These are phyloP conservation scores for Proterorhinus semilunaris DNA, from an alignment of 2,113 vertebrate species.

Conservation along the genomic window DNA sequence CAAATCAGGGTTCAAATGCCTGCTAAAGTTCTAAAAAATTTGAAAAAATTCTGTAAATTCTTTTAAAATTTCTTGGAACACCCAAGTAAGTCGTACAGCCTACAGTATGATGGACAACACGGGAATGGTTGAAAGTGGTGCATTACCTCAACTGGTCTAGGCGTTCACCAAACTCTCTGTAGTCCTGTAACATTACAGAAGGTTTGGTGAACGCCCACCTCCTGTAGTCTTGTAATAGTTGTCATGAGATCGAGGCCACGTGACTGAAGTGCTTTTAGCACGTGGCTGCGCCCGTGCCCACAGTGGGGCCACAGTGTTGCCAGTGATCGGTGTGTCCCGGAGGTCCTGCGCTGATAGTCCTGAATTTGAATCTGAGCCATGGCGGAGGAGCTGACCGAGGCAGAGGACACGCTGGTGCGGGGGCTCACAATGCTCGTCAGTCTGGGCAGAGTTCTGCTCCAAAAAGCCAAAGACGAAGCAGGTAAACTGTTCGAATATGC, in stretches of 20 bases:
- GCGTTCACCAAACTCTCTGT: no score
- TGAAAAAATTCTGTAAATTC: no score
- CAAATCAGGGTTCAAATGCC: no score
- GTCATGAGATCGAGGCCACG: conserved; percentile 13
- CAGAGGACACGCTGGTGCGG: conserved; percentile 24
- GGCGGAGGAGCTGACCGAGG: conserved; percentile 33
- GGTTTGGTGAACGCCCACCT: no score
- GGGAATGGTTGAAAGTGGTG: no score
- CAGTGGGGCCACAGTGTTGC: neutral
- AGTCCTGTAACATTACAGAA: no score
- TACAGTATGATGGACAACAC: no score
- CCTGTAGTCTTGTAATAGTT: neutral
- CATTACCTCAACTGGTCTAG: no score
- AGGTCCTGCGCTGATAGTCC: neutral
- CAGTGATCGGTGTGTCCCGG: neutral
- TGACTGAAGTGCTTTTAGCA: neutral
- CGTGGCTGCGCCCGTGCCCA: neutral
- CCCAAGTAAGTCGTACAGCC: no score
- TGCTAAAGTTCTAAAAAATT: no score
- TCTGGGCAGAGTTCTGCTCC: conserved; percentile 29
- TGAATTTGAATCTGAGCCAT: conserved; percentile 14
- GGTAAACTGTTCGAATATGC: conserved; percentile 54
- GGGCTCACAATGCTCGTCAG: conserved; percentile 44
- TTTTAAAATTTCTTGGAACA: no score
- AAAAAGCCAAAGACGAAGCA: conserved; percentile 41